phyloP scores from a whole-genome alignment of 2,888 invertebrate species.

The Rhingia rostrata region DNA sequence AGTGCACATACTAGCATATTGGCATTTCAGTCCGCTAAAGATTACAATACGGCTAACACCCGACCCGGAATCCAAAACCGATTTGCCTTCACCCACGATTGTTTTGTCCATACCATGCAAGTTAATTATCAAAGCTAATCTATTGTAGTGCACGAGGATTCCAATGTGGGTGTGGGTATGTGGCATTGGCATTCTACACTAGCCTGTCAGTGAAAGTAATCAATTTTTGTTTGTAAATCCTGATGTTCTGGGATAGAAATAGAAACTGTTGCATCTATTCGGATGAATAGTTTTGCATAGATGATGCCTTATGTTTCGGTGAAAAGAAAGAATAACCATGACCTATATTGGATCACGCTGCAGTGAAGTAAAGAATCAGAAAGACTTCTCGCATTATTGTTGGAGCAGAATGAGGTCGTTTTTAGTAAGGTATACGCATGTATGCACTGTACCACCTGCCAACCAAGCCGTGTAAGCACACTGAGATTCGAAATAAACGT shows the following conservation, averaged over 20 bases:
- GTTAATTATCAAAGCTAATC: conserved; percentile 61
- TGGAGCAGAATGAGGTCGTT: conserved; percentile 37
- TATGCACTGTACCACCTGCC: not conserved
- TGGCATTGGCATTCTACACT: not conserved
- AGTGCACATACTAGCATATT: conserved; percentile 20
- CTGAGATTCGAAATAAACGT: not conserved
- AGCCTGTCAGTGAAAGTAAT: conserved; percentile 5
- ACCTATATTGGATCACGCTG: conserved; percentile 21
- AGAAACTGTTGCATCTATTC: conserved; percentile 50
- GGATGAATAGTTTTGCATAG: not conserved
- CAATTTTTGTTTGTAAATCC: conserved; percentile 33
- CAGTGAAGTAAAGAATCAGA: conserved; percentile 16
- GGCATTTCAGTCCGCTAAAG: conserved; percentile 16
- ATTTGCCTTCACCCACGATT: conserved; percentile 31
- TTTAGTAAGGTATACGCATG: conserved; percentile 3
- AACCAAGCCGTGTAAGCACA: not conserved
- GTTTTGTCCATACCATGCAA: conserved; percentile 27
- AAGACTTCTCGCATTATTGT: conserved; percentile 12
- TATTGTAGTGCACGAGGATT: conserved; percentile 15
- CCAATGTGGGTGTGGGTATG: not conserved
- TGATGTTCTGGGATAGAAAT: not conserved
- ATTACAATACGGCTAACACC: conserved; percentile 53
- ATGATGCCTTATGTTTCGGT: not conserved
- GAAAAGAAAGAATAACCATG: conserved; percentile 22
- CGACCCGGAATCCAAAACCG: conserved; percentile 19